A percentile compares a stretch with the other conserved stretches of the same genome.
Conservation (phyloP, 1,140 invertebrate genomes). For the Drosophila paulistorum region DNA sequence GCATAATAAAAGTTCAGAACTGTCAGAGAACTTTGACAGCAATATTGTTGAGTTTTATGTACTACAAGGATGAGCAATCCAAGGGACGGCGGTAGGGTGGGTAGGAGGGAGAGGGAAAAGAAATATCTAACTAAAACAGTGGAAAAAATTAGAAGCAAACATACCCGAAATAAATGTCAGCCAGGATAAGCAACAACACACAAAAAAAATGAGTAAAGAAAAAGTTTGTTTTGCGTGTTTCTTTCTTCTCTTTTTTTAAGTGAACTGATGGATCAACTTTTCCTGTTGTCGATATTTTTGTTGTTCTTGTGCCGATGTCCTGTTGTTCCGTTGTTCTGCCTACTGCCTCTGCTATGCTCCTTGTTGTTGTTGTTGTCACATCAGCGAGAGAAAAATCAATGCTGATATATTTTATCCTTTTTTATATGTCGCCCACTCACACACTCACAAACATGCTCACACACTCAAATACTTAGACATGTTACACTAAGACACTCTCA, state of each 20-base stretch:
- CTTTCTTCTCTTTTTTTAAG: conserved; percentile 16
- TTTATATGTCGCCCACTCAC: conserved; percentile 47
- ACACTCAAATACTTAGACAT: conserved; percentile 22
- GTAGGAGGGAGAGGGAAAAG: not conserved
- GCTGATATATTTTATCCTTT: conserved; percentile 77
- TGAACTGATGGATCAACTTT: conserved; percentile 44
- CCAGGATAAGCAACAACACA: conserved; percentile 37
- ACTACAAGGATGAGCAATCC: conserved; percentile 30
- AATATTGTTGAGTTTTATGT: conserved; percentile 75
- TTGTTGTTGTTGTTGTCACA: conserved; percentile 52
- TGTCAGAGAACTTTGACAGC: conserved; percentile 62
- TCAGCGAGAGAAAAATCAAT: conserved; percentile 62
- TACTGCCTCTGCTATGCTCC: conserved; percentile 18
- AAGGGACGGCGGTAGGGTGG: not conserved
- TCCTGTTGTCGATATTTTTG: conserved; percentile 29
- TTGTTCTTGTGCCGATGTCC: conserved; percentile 5
- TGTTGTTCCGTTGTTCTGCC: conserved; percentile 5
- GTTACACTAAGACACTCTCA: conserved; percentile 40
- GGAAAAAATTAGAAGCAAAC: conserved; percentile 57
- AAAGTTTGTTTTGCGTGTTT: conserved; percentile 27
- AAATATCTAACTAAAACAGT: conserved; percentile 51
- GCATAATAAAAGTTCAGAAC: conserved; percentile 51
- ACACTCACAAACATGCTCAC: conserved; percentile 23
- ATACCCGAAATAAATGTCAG: conserved; percentile 43
- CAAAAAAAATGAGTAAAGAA: conserved; percentile 17